Evolutionary conservation across 2,113 vertebrate species (phyloP).

Genomic region (Stictonetta naevosa): DNA sequence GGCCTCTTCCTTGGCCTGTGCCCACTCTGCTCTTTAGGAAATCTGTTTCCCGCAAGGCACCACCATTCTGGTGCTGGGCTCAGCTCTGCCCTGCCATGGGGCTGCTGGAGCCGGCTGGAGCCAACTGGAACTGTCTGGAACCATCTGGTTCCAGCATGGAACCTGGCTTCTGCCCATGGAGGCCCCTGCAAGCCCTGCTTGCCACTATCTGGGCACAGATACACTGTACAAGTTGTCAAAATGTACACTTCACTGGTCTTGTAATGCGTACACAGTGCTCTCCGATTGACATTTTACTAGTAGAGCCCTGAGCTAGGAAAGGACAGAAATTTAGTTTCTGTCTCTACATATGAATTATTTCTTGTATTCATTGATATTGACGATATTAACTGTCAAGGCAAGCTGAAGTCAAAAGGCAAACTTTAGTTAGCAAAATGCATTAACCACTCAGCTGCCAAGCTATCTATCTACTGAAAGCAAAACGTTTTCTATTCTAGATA

Average conservation of each 20-base stretch:
- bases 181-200: background rate
- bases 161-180: background rate
- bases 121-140: background rate
- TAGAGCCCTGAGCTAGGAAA: background rate
- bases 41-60: too few species aligned
- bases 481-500: background rate
- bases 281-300: background rate
- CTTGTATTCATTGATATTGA: background rate
- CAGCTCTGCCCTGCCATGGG: too few species aligned
- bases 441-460: background rate
- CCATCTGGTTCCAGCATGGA: rapidly evolving
- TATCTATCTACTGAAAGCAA: background rate
- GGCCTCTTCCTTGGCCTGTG: too few species aligned
- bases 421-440: background rate
- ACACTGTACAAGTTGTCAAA: background rate
- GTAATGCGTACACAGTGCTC: background rate
- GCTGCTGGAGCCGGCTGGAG: too few species aligned
- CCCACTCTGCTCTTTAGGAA: too few species aligned
- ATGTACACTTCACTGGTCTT: background rate
- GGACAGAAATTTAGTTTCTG: background rate
- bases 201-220: background rate
- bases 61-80: too few species aligned
- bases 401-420: background rate
- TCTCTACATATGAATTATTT: background rate
- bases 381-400: background rate